Conservation (phyloP, 2,797 vertebrate species). For the Pygocentrus nattereri region DNA sequence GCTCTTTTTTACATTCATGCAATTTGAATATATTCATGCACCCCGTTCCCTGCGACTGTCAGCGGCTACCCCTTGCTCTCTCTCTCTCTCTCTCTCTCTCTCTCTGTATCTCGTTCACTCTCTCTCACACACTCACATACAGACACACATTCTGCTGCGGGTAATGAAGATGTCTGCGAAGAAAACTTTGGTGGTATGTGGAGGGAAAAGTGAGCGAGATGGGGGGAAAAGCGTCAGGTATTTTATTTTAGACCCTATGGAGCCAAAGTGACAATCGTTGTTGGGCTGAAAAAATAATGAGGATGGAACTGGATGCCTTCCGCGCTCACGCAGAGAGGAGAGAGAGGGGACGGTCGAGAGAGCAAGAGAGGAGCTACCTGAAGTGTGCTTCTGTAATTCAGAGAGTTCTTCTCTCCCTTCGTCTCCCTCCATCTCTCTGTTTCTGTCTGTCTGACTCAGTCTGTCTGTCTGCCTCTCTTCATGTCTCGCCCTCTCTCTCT, state of each 20-base stretch:
- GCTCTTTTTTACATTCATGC: conserved; percentile 13
- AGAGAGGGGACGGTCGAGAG: conserved; percentile 15
- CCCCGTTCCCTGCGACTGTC: not conserved
- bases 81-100: conserved; percentile 9
- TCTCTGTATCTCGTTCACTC: not conserved
- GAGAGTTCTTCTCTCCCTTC: not conserved
- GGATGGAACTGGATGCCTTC: conserved; percentile 66
- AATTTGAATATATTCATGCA: conserved; percentile 22
- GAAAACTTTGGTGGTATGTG: conserved; percentile 63
- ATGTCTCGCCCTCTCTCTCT: not conserved
- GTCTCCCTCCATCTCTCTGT: not conserved
- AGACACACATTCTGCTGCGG: conserved; percentile 55
- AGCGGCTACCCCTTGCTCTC: not conserved
- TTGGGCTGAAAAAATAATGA: conserved; percentile 78
- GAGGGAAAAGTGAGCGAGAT: conserved; percentile 40
- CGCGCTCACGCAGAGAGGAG: conserved; percentile 55
- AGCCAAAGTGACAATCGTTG: conserved; percentile 78
- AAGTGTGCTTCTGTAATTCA: conserved; percentile 36
- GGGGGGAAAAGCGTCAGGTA: conserved; percentile 57
- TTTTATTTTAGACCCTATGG: conserved; percentile 76
- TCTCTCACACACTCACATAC: conserved; percentile 24
- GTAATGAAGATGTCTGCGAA: conserved; percentile 74
- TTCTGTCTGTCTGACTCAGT: not conserved
- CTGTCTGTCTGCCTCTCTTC: not conserved
- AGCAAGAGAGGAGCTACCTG: conserved; percentile 18